Evolutionary conservation across 2,888 invertebrate genomes (phyloP), one percentile per base, ranked within the genome.

Genomic region (Ennomos erosarius): DNA sequence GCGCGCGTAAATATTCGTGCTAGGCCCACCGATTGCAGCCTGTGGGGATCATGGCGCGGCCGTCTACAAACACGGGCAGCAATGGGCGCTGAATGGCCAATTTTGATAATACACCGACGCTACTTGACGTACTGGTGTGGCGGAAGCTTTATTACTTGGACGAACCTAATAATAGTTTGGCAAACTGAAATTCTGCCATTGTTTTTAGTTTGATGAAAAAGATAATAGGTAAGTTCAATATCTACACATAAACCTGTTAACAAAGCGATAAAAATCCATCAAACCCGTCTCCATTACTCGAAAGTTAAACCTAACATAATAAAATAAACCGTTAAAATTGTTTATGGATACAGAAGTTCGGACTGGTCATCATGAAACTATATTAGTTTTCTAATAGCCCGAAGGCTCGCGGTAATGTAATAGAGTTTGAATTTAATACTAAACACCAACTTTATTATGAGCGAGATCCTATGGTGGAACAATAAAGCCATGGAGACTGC

Each of bases 341-440:
- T 61, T 61, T 56, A 61, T 56, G 48, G 51, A 54, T 55, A 51
- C 44, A 51, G 26, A 56, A 59, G 53, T 53, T 42, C 9, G 43
- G 48, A 16, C 51, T 59, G 67, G 59, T 60, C 68, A 72, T 71
- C 73, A 64, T 70, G 62, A 71, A 71, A 64, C 59, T 73, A 70
- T 73, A 75, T 74, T 76, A 69, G 68, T 70, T 68, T 58, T 65
- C 56, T 73, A 75, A 74, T 74, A 68, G 69, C 63, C 61, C 48
- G 63, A 55, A 65, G 66, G 59, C n/a, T 43, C 46, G 33, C 45
- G 57, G 70, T 73, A 71, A 73, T 69, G 70, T 74, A 77, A 78
- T 74, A 69, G 67, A 70, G 75, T 73, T 72, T 65, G 66, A 78
- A 79, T 78, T 74, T 74, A 76, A 74, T 68, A 71, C 70, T 76